Conservation (phyloP, 2,797 vertebrate genomes). For the Siniperca obscura region DNA sequence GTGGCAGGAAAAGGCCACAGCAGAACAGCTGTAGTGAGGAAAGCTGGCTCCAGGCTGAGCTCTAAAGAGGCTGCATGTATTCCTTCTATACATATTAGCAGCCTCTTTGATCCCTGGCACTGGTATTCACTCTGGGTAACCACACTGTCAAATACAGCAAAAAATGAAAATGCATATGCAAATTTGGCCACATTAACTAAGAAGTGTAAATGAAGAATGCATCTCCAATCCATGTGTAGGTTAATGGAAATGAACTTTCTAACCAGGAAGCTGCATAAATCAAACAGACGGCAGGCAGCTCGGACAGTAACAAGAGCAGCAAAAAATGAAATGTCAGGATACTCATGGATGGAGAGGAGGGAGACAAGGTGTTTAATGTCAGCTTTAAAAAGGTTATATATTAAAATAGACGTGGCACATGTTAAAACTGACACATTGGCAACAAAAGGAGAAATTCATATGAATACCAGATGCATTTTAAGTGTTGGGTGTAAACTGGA, state of each 20-base stretch:
- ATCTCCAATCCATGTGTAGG: not conserved
- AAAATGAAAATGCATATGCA: slow-evolving; percentile 27
- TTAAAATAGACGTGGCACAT: not conserved
- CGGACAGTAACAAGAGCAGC: not conserved
- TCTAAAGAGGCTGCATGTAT: not conserved
- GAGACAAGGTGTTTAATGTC: not conserved
- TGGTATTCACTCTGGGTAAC: not conserved
- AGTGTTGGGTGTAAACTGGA: not conserved
- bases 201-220: slow-evolving; percentile 13
- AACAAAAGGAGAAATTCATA: not conserved
- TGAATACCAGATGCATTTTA: not conserved
- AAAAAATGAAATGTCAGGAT: slow-evolving; percentile 33
- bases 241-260: slow-evolving; percentile 47
- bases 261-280: slow-evolving; percentile 17
- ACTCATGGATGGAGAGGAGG: not conserved
- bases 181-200: slow-evolving; percentile 7
- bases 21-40: slow-evolving; percentile 12
- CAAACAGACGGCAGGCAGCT: not conserved
- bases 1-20: slow-evolving; percentile 1
- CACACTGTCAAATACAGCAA: slow-evolving; percentile 15
- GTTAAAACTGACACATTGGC: not conserved
- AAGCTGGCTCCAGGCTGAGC: not conserved
- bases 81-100: not conserved
- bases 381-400: not conserved
- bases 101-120: slow-evolving; percentile 14